A percentile compares a stretch with the other conserved stretches of the same genome.
Evolutionary conservation across 2,797 vertebrate genomes (phyloP).

Genomic region (Prionace glauca): DNA sequence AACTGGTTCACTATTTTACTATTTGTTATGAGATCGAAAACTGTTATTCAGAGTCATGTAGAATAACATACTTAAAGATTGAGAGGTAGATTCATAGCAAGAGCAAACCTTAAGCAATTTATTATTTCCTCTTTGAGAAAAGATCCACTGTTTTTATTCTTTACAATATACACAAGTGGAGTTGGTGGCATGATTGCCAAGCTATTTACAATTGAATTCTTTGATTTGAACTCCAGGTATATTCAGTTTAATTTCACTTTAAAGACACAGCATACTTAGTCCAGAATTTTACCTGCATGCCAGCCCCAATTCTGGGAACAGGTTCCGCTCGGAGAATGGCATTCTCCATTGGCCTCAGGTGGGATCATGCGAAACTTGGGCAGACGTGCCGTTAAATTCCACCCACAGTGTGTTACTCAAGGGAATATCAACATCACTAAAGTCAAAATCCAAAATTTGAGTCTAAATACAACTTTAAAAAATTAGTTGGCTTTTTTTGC

Average conservation of each 20-base stretch:
- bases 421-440: no score
- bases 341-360: no score
- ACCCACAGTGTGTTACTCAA: not conserved
- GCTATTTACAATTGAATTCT: not conserved
- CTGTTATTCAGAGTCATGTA: not conserved
- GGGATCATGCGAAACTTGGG: no score
- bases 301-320: no score
- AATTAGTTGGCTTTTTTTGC: not conserved
- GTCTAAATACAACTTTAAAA: not conserved
- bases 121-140: not conserved
- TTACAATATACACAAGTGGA: not conserved
- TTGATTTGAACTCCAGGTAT: not conserved
- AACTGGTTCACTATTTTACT: not conserved
- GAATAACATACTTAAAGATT: not conserved
- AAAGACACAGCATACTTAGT: not conserved
- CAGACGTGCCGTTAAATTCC: no score
- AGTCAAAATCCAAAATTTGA: not conserved
- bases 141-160: not conserved
- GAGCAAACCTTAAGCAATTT: not conserved
- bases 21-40: not conserved
- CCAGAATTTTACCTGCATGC: no score
- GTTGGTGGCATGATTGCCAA: not conserved
- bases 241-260: not conserved
- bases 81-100: not conserved
- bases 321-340: no score